Conservation (phyloP, 2,797 vertebrate genomes). For the Micrastur ruficollis region DNA sequence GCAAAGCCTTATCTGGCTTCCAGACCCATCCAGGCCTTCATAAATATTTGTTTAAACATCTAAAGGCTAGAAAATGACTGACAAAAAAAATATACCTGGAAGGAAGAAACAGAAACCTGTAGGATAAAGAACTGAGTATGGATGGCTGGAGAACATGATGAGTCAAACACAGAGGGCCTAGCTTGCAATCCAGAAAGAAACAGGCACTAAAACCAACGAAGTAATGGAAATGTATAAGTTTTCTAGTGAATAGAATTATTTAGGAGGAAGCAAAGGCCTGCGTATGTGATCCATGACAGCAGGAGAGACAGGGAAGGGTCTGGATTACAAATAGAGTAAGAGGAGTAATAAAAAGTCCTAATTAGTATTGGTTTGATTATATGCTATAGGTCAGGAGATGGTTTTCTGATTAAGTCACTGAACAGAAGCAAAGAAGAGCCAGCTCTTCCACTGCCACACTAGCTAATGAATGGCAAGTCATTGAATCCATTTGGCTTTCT, state of each 20-base stretch:
- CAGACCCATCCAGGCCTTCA: neutral
- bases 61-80: neutral
- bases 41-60: neutral
- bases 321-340: neutral
- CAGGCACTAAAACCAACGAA: neutral
- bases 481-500: neutral
- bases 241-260: neutral
- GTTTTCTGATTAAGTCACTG: neutral
- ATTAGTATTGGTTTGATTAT: neutral
- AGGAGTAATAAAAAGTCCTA: neutral
- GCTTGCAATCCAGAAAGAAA: neutral
- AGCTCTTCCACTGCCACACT: neutral
- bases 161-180: neutral
- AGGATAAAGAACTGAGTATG: neutral
- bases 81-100: neutral
- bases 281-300: neutral
- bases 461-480: neutral
- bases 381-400: neutral
- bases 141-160: neutral
- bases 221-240: neutral
- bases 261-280: neutral
- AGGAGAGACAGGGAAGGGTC: neutral
- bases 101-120: neutral
- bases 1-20: neutral
- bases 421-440: neutral